Base-by-base conservation (phyloP, 2,888 invertebrate genomes). In the Cepaea hortensis region DNA sequence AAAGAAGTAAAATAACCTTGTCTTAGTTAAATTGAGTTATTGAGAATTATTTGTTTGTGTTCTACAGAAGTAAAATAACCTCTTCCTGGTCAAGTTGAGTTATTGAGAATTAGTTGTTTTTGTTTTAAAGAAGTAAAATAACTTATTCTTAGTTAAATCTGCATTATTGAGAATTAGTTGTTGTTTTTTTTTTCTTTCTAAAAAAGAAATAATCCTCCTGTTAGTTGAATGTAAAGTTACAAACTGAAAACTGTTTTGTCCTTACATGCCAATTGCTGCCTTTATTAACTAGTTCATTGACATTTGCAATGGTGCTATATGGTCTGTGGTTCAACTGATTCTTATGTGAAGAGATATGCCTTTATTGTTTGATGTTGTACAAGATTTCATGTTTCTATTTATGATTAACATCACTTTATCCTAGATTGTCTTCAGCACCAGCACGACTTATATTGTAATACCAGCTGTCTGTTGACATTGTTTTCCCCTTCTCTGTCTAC, bases 231-330 rank as follows among this genome's bases (percentile, higher is more conserved):
- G 55, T 55, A 6, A 55, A 55, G 55, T 55, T 55, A 76, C 50
- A 76, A 75, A 11, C 9, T 75, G 4, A 18, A 76, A 76, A 76
- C 50, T 76, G 50, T 76, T 76, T 48, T 1, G 7, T 6, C 48
- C 55, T 13, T 55, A 7, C n/a, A 77, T 61, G 77, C 70, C 7
- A 68, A 68, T n/a, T 46, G 48, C 23, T 50, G 81, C 81, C 81
- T 81, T 70, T 68, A 81, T 50, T 50, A 55, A 46, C 50, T 50
- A 68, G 70, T 81, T 81, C 81, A 81, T 68, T 62, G 68, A 81
- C 18, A 79, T 81, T 68, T 81, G 6, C 46, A 68, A 81, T 81
- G 81, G 81, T 81, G 81, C 81, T 81, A 81, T n/a, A 46, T 73
- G 35, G 73, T 48, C 73, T 73, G 46, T 73, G 73, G 73, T 77